Conservation (phyloP, 1,140 invertebrate species). For the Eurosta solidaginis region DNA sequence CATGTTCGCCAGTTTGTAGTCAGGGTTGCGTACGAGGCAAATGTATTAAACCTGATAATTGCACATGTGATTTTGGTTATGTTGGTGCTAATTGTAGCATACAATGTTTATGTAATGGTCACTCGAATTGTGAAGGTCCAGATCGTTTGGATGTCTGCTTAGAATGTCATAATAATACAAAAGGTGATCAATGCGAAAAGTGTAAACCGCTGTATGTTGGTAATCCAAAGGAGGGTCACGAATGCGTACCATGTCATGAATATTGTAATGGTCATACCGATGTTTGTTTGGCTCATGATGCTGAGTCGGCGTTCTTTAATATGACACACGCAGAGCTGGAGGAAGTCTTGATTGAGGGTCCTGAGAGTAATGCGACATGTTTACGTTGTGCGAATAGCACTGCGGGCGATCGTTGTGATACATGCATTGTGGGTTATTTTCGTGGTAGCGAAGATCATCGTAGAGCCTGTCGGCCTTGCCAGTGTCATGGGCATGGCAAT, state of each 20-base stretch:
- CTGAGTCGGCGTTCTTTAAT: constrained; percentile 64
- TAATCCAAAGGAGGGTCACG: constrained; percentile 82
- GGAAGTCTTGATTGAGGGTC: constrained; percentile 68
- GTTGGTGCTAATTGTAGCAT: constrained; percentile 92
- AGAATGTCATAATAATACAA: constrained; percentile 90
- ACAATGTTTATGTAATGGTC: constrained; percentile 92
- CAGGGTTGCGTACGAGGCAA: constrained; percentile 88
- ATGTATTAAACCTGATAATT: constrained; percentile 83
- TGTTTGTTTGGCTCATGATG: constrained; percentile 73
- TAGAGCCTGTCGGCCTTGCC: constrained; percentile 79
- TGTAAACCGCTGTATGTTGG: constrained; percentile 90
- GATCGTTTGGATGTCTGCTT: constrained; percentile 81
- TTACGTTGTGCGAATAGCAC: constrained; percentile 86
- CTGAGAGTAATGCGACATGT: constrained; percentile 75
- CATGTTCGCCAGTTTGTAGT: constrained; percentile 81
- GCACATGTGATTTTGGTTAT: constrained; percentile 92
- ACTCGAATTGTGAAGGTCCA: constrained; percentile 87
- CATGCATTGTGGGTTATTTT: constrained; percentile 85
- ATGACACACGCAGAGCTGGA: constrained; percentile 64
- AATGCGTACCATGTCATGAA: constrained; percentile 84
- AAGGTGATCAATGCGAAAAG: constrained; percentile 83
- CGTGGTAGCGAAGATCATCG: constrained; percentile 77
- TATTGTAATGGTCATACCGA: constrained; percentile 90
- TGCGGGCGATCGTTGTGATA: constrained; percentile 80
- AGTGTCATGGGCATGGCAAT: constrained; percentile 93